Conservation (phyloP, 2,888 invertebrate genomes). For the Ochlodes sylvanus region DNA sequence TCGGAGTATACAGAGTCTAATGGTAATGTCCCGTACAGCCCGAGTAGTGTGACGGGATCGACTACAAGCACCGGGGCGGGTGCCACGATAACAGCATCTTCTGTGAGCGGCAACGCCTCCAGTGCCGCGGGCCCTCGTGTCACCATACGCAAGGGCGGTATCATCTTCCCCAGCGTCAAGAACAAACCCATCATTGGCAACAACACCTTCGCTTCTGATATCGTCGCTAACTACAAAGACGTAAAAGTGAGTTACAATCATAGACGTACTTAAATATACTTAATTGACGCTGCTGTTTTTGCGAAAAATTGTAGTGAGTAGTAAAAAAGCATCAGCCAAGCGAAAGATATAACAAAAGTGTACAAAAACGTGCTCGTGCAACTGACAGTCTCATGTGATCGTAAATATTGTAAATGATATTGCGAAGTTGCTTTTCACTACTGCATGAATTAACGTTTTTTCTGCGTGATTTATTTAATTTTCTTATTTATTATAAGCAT, state of each 20-base stretch:
- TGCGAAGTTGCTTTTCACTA: slow-evolving; percentile 2
- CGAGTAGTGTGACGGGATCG: slow-evolving; percentile 66
- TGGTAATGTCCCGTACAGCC: slow-evolving; percentile 75
- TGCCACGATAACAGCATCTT: slow-evolving; percentile 68
- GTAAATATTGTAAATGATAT: slow-evolving; percentile 12
- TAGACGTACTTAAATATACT: slow-evolving; percentile 3
- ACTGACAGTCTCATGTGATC: slow-evolving; percentile 4
- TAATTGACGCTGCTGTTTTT: not conserved
- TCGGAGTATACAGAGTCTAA: slow-evolving; percentile 54
- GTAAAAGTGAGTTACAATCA: slow-evolving; percentile 88
- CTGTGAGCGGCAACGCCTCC: slow-evolving; percentile 60
- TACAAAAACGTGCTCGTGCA: slow-evolving; percentile 18
- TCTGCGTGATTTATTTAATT: not conserved
- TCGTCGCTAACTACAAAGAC: slow-evolving; percentile 91
- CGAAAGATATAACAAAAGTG: slow-evolving; percentile 19
- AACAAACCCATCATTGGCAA: slow-evolving; percentile 94
- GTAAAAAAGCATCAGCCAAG: slow-evolving; percentile 10
- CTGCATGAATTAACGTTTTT: not conserved
- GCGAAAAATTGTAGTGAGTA: slow-evolving; percentile 11
- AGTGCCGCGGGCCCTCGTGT: slow-evolving; percentile 72
- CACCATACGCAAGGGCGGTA: slow-evolving; percentile 89
- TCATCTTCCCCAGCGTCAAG: slow-evolving; percentile 96
- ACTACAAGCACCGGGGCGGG: slow-evolving; percentile 58
- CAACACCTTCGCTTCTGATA: slow-evolving; percentile 92
- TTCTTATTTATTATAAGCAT: not conserved